phyloP scores from a whole-genome alignment of 2,888 invertebrate species.

The Aporophyla nigra region DNA sequence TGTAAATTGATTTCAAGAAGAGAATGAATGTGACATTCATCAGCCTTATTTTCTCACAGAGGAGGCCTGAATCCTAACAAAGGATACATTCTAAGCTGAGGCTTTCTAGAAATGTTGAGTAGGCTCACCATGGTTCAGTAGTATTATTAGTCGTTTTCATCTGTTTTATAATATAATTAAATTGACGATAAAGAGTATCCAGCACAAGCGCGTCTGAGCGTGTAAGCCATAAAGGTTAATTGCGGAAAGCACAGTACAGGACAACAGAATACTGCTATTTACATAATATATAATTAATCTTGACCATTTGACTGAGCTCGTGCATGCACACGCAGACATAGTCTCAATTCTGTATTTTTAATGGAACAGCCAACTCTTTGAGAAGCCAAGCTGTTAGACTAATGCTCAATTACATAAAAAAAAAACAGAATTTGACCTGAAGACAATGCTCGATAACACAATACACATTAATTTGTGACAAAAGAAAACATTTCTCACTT shows the following conservation, averaged over 20 bases:
- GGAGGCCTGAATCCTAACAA: too few relatives aligned
- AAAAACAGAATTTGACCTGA: slow-evolving; percentile 30
- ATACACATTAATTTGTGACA: neutral
- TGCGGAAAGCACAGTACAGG: slow-evolving; percentile 1
- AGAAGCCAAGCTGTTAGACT: slow-evolving; percentile 25
- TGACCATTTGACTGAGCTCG: too few relatives aligned
- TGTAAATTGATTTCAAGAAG: too few relatives aligned
- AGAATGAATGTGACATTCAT: too few relatives aligned
- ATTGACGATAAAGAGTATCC: neutral
- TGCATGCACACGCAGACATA: too few relatives aligned
- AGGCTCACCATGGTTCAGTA: too few relatives aligned
- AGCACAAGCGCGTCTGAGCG: slow-evolving; percentile 20
- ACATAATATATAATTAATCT: neutral
- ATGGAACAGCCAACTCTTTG: slow-evolving; percentile 37
- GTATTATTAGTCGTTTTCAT: too few relatives aligned
- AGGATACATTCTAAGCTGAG: too few relatives aligned
- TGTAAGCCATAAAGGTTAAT: slow-evolving; percentile 23
- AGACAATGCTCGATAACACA: slow-evolving; percentile 3
- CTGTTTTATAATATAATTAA: neutral
- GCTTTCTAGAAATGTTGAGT: too few relatives aligned
- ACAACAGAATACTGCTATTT: slow-evolving; percentile 16
- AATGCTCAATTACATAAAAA: slow-evolving; percentile 19
- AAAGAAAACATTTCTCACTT: slow-evolving; percentile 4
- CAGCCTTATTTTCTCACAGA: too few relatives aligned
- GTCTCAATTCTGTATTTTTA: neutral